Conservation (phyloP, 2,797 vertebrate species). For the Ctenochaetus hawaiiensis region DNA sequence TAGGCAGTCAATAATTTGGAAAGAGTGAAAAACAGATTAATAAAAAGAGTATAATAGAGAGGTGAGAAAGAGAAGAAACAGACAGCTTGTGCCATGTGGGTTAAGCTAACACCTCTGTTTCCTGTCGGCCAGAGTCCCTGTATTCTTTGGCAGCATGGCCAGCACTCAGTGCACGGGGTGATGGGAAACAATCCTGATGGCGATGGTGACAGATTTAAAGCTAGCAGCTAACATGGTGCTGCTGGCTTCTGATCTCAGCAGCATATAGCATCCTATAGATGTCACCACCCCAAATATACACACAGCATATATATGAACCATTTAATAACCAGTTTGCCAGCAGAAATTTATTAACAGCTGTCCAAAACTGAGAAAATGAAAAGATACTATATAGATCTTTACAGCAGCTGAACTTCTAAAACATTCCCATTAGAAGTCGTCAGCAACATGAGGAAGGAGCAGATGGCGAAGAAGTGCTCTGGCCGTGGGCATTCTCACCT, state of each 20-base stretch:
- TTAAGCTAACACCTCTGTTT: slow-evolving; percentile 79
- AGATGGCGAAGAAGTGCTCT: slow-evolving; percentile 66
- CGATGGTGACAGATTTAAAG: slow-evolving; percentile 73
- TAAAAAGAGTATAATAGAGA: slow-evolving; percentile 30
- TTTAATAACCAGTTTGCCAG: slow-evolving; percentile 1
- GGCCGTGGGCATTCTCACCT: slow-evolving; percentile 63
- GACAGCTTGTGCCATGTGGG: slow-evolving; percentile 68
- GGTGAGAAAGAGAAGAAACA: slow-evolving; percentile 53
- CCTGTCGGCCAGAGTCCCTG: slow-evolving; percentile 68
- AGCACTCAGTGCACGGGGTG: slow-evolving; percentile 59
- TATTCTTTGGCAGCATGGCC: slow-evolving; percentile 77
- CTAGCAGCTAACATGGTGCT: slow-evolving; percentile 26
- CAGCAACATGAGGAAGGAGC: slow-evolving; percentile 48
- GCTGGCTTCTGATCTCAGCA: slow-evolving; percentile 43
- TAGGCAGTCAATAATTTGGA: slow-evolving; percentile 25
- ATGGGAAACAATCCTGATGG: slow-evolving; percentile 74
- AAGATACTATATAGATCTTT: background rate
- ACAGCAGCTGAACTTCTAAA: slow-evolving; percentile 18
- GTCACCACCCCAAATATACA: slow-evolving; percentile 21
- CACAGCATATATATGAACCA: background rate
- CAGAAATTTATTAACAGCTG: background rate
- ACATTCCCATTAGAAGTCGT: slow-evolving; percentile 26
- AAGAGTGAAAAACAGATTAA: slow-evolving; percentile 39
- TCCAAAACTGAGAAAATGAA: background rate
- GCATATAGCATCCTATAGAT: slow-evolving; percentile 25